Evolutionary conservation across 2,888 invertebrate species (phyloP).

Genomic region (Ormyrus pomaceus): DNA sequence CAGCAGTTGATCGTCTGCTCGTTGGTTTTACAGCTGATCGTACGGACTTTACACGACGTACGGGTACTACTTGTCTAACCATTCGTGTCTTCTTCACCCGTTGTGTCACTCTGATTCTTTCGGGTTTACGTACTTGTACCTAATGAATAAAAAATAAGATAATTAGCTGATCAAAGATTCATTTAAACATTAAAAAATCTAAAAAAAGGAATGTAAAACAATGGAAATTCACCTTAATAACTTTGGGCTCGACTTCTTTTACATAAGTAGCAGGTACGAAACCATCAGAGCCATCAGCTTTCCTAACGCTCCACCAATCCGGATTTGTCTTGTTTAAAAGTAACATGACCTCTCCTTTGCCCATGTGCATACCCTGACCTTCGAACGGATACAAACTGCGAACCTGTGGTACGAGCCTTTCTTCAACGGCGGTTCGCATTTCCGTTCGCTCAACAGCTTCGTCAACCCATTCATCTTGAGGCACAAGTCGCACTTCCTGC

Average conservation of each 20-base stretch:
- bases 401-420: slow-evolving; percentile 91
- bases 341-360: slow-evolving; percentile 94
- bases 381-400: slow-evolving; percentile 92
- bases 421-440: slow-evolving; percentile 90
- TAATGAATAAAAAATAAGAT: not conserved
- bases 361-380: slow-evolving; percentile 94
- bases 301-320: slow-evolving; percentile 99
- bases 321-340: slow-evolving; percentile 95
- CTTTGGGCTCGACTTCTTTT: slow-evolving; percentile 91
- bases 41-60: slow-evolving; percentile 80
- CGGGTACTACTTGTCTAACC: slow-evolving; percentile 90
- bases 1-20: slow-evolving; percentile 70
- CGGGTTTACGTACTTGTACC: slow-evolving; percentile 89
- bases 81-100: slow-evolving; percentile 93
- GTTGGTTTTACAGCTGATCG: slow-evolving; percentile 73
- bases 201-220: no score
- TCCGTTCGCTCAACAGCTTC: slow-evolving; percentile 91
- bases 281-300: slow-evolving; percentile 93
- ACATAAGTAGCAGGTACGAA: slow-evolving; percentile 99
- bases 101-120: slow-evolving; percentile 89
- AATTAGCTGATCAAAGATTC: no score
- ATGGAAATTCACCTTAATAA: slow-evolving; percentile 77
- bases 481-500: slow-evolving; percentile 88
- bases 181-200: no score
- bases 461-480: slow-evolving; percentile 95